A percentile compares a stretch with the other conserved stretches of the same genome.
Conservation (phyloP, 2,113 vertebrate genomes). For the Myrmophylax atrothorax region DNA sequence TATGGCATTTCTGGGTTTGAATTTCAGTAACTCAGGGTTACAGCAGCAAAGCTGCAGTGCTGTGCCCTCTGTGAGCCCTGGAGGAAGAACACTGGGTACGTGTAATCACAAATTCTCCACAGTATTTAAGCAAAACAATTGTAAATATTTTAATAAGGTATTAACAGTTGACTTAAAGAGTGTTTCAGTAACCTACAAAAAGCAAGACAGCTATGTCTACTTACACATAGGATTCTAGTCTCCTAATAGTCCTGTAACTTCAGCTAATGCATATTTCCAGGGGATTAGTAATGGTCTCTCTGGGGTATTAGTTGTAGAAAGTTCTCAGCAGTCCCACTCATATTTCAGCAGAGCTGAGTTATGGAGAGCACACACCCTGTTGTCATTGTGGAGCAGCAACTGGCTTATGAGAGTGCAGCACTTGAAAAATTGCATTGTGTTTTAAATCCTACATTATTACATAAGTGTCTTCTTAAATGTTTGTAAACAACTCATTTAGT, state of each 20-base stretch:
- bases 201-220: background rate
- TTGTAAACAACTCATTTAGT: background rate
- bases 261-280: background rate
- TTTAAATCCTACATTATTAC: background rate
- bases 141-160: background rate
- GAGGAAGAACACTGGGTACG: background rate
- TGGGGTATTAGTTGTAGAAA: background rate
- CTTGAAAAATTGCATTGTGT: background rate
- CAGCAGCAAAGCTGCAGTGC: background rate
- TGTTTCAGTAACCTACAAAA: background rate
- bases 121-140: background rate
- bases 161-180: background rate
- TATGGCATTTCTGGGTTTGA: background rate
- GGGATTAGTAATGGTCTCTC: background rate
- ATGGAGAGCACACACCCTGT: background rate
- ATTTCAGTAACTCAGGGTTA: background rate
- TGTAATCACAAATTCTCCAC: background rate
- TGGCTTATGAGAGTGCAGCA: background rate
- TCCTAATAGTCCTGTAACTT: background rate
- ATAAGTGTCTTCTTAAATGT: background rate
- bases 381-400: background rate
- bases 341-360: background rate
- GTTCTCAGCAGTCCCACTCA: background rate
- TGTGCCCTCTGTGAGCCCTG: background rate
- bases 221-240: background rate